Conservation (phyloP, 1,140 invertebrate genomes). For the Lepidurus apus region DNA sequence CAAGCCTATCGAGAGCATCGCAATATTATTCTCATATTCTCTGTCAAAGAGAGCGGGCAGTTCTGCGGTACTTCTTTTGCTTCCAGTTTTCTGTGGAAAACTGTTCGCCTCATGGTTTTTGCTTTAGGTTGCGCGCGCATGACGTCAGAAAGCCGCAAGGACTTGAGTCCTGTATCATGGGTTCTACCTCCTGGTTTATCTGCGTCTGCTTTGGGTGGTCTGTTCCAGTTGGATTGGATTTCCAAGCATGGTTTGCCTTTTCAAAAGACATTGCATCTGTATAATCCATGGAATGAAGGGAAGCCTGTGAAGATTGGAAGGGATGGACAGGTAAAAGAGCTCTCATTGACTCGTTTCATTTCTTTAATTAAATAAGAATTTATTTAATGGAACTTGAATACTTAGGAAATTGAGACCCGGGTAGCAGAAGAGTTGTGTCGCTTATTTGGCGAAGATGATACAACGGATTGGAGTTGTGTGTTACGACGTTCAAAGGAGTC, state of each 20-base stretch:
- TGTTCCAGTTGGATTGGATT: conserved; percentile 95
- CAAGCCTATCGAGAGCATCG: conserved; percentile 84
- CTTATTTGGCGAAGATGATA: conserved; percentile 87
- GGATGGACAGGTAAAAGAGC: conserved; percentile 70
- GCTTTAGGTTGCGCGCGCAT: conserved; percentile 85
- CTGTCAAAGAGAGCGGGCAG: conserved; percentile 94
- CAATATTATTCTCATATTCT: conserved; percentile 94
- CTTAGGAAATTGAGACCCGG: conserved; percentile 86
- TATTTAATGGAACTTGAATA: conserved; percentile 6
- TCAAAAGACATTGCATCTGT: conserved; percentile 82
- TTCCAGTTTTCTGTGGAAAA: conserved; percentile 9
- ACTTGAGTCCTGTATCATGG: conserved; percentile 86
- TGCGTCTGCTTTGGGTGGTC: conserved; percentile 85
- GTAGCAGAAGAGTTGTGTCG: conserved; percentile 91
- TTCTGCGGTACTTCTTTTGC: conserved; percentile 50
- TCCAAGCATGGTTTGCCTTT: conserved; percentile 83
- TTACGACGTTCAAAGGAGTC: conserved; percentile 81
- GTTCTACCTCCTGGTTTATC: conserved; percentile 90
- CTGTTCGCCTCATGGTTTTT: conserved; percentile 42
- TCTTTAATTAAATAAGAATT: neutral
- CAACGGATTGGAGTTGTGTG: conserved; percentile 84
- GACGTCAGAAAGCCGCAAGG: conserved; percentile 76
- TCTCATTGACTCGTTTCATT: neutral
- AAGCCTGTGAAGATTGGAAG: conserved; percentile 97
- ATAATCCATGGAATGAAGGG: conserved; percentile 97